Percentiles rank a stretch among this genome's conserved stretches.
Evolutionary conservation across 2,797 vertebrate species (phyloP).

Genomic region (Labeo calbasu): DNA sequence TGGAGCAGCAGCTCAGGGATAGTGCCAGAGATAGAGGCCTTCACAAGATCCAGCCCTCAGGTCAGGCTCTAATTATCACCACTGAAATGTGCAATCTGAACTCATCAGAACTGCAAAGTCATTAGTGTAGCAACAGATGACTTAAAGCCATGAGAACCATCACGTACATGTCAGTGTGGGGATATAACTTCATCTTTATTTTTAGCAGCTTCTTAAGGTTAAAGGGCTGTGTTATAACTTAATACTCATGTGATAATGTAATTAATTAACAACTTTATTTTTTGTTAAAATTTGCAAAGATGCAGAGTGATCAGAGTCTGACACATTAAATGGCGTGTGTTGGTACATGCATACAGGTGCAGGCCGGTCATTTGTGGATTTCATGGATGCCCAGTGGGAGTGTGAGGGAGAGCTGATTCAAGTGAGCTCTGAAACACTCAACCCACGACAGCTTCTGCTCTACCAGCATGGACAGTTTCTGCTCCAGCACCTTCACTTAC

Average conservation of each 20-base stretch:
- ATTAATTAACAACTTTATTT: conserved; percentile 1
- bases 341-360: conserved; percentile 56
- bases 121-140: conserved; percentile 38
- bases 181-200: conserved; percentile 8
- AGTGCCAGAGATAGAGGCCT: conserved; percentile 67
- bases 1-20: conserved; percentile 71
- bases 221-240: not conserved
- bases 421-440: conserved; percentile 74
- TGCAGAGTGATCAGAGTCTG: not conserved
- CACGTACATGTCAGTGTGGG: not conserved
- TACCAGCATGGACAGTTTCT: conserved; percentile 86
- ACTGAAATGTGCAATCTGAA: conserved; percentile 33
- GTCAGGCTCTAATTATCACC: conserved; percentile 53
- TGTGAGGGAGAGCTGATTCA: conserved; percentile 75
- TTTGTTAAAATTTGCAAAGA: not conserved
- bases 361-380: conserved; percentile 68
- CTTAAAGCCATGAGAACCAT: conserved; percentile 22
- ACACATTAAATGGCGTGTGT: not conserved
- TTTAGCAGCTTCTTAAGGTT: not conserved
- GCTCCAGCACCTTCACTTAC: conserved; percentile 74
- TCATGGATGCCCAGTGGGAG: conserved; percentile 75
- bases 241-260: not conserved
- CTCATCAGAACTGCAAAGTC: conserved; percentile 29
- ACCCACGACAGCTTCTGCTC: conserved; percentile 81
- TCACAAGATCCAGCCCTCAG: conserved; percentile 48